Evolutionary conservation across 2,113 vertebrate species (phyloP).

Genomic region (Solenodon paradoxus): DNA sequence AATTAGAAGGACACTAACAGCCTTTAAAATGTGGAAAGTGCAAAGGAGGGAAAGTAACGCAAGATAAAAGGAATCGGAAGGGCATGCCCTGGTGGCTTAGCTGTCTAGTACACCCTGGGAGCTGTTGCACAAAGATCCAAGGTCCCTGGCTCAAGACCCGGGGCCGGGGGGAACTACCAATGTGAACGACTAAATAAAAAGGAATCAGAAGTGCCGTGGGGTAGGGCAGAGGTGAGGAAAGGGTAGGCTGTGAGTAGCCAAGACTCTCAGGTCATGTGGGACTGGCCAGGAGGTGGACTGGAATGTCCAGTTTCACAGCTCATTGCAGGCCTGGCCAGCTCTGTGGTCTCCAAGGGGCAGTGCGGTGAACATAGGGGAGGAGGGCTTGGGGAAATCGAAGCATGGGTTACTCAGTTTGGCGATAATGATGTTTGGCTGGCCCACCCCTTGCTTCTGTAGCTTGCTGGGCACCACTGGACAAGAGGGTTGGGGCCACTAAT

Average conservation of each 20-base stretch:
- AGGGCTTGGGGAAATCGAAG: too few species aligned
- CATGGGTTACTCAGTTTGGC: background rate
- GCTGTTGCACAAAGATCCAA: too few species aligned
- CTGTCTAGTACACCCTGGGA: too few species aligned
- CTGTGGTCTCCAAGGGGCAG: background rate
- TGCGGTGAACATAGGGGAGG: background rate
- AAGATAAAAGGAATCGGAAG: too few species aligned
- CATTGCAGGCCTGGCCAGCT: background rate
- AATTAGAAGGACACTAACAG: background rate
- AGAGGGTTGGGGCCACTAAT: background rate
- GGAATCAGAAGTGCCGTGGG: background rate
- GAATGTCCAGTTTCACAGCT: background rate
- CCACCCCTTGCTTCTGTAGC: background rate
- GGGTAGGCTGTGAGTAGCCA: too few species aligned
- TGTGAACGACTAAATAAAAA: too few species aligned
- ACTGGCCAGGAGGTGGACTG: background rate
- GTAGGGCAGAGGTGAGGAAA: background rate
- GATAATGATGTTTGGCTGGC: background rate
- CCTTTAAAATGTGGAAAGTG: background rate
- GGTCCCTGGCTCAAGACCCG: too few species aligned
- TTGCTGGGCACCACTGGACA: background rate
- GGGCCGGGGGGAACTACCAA: too few species aligned
- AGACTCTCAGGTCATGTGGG: background rate
- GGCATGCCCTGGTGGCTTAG: too few species aligned
- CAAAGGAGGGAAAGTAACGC: background rate